Conservation (phyloP, 2,113 vertebrate genomes). For the Salminus brasiliensis region DNA sequence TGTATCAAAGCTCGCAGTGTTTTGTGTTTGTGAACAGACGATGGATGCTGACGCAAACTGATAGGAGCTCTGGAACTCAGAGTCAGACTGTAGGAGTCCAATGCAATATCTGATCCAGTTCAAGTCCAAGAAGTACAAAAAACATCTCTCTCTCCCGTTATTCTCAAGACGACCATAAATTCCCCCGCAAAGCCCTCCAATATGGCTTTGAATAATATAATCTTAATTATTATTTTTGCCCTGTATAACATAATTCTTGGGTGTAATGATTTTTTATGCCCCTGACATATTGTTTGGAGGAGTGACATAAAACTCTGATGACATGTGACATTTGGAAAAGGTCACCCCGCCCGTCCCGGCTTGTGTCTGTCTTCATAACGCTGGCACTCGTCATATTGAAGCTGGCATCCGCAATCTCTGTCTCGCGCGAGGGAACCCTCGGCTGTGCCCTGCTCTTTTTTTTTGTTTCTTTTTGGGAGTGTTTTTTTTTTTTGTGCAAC, state of each 20-base stretch:
- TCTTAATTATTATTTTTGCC: constrained; percentile 84
- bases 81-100: background rate
- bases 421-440: constrained; percentile 53
- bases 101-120: background rate
- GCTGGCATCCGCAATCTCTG: constrained; percentile 81
- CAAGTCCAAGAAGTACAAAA: background rate
- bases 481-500: background rate
- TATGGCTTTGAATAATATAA: constrained; percentile 84
- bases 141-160: background rate
- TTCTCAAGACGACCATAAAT: constrained; percentile 56
- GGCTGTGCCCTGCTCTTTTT: background rate
- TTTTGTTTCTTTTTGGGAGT: constrained; percentile 30
- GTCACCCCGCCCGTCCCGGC: constrained; percentile 90
- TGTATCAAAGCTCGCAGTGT: constrained; percentile 36
- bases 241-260: constrained; percentile 85
- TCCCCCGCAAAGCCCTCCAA: constrained; percentile 54
- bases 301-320: constrained; percentile 99
- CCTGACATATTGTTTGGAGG: constrained; percentile 97
- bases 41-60: constrained; percentile 34
- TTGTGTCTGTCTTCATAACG: constrained; percentile 84
- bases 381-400: constrained; percentile 83
- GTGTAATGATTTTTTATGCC: constrained; percentile 98
- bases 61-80: background rate
- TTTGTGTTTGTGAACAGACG: constrained; percentile 62
- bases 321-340: constrained; percentile 99